A percentile compares a stretch with the other conserved stretches of the same genome.
phyloP scores from a whole-genome alignment of 2,797 vertebrate genomes.

The Buceros bicornis region DNA sequence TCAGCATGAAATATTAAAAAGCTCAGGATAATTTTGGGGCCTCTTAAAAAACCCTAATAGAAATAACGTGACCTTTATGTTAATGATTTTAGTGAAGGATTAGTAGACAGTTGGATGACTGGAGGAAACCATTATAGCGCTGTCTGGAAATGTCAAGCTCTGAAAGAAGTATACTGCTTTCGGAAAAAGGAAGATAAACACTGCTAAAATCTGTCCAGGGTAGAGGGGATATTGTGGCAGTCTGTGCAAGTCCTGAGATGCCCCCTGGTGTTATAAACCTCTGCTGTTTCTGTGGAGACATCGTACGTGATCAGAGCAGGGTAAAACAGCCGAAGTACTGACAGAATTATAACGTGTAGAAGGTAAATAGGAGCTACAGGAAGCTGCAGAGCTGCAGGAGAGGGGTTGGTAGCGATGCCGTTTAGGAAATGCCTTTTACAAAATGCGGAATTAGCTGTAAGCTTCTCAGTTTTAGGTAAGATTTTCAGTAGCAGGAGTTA shows the following conservation, averaged over 20 bases:
- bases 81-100: neutral
- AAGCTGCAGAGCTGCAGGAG: neutral
- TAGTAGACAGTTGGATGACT: neutral
- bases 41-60: neutral
- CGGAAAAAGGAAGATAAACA: neutral
- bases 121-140: neutral
- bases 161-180: neutral
- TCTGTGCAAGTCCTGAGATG: neutral
- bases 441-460: neutral
- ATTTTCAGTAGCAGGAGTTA: neutral
- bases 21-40: neutral
- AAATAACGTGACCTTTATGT: neutral
- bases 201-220: neutral
- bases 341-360: neutral
- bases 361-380: neutral
- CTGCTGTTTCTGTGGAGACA: neutral
- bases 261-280: constrained; percentile 35
- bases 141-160: constrained; percentile 18
- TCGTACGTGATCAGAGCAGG: neutral
- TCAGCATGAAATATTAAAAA: neutral
- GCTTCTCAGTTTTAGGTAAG: neutral
- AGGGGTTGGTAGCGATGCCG: neutral
- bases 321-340: neutral
- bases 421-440: neutral
- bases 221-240: neutral